These are phyloP conservation scores for Hirtodrosophila cameraria DNA, from an alignment of 2,888 invertebrate genomes.

Conservation along the genomic window DNA sequence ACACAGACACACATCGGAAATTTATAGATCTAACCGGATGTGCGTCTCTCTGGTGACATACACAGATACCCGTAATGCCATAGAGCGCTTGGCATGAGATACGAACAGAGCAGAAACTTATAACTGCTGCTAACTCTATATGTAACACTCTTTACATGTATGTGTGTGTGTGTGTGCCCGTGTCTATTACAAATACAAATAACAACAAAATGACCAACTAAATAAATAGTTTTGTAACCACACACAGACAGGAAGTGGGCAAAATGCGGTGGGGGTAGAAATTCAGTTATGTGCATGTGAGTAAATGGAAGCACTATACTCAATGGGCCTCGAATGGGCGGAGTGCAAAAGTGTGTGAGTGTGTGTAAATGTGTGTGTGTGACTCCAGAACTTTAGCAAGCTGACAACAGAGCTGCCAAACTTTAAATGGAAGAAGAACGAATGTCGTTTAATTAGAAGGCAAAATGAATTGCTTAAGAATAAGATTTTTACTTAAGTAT, in stretches of 20 bases:
- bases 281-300: constrained; percentile 31
- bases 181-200: constrained; percentile 78
- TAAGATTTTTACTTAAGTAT: not conserved
- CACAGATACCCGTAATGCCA: constrained; percentile 52
- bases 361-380: constrained; percentile 3
- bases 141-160: constrained; percentile 23
- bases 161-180: constrained; percentile 39
- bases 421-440: constrained; percentile 23
- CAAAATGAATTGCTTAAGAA: constrained; percentile 5
- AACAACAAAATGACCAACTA: constrained; percentile 77
- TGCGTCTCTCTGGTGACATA: constrained; percentile 75
- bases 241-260: constrained; percentile 57
- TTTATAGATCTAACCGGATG: constrained; percentile 74
- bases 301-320: constrained; percentile 54
- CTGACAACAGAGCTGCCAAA: constrained; percentile 36
- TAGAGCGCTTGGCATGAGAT: constrained; percentile 56
- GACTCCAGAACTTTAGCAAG: constrained; percentile 30
- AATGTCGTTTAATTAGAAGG: constrained; percentile 36
- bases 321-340: constrained; percentile 28
- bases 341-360: not conserved
- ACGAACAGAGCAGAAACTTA: constrained; percentile 44
- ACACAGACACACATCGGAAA: constrained; percentile 45
- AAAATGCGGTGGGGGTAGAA: constrained; percentile 18
- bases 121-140: constrained; percentile 32
- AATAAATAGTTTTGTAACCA: constrained; percentile 77